Percentiles rank a stretch among this genome's conserved stretches.
Evolutionary conservation across 2,797 vertebrate species (phyloP).

Genomic region (Diplodus puntazzo): DNA sequence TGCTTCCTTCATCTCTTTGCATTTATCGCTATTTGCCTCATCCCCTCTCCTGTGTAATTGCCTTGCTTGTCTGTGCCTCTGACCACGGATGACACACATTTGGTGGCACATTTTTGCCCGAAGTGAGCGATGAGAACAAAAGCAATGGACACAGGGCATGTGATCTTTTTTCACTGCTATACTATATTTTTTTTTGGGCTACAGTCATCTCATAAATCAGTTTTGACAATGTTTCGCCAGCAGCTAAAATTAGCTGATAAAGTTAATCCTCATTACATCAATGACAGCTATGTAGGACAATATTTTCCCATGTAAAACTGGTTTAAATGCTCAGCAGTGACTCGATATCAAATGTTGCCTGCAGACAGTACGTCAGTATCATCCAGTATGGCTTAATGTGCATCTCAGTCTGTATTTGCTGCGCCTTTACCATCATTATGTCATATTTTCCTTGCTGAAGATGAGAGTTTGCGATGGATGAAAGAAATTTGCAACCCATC

Average conservation of each 20-base stretch:
- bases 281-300: conserved; percentile 55
- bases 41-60: not conserved
- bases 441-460: not conserved
- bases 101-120: not conserved
- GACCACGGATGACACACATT: conserved; percentile 32
- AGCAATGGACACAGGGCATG: not conserved
- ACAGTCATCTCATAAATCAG: conserved; percentile 53
- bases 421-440: not conserved
- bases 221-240: conserved; percentile 59
- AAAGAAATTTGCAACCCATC: conserved; percentile 10
- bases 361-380: not conserved
- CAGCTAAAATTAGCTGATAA: conserved; percentile 62
- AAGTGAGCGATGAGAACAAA: conserved; percentile 2
- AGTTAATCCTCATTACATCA: conserved; percentile 59
- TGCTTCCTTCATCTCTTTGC: conserved; percentile 20
- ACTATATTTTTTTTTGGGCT: conserved; percentile 18
- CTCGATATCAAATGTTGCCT: conserved; percentile 18
- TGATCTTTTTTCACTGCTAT: conserved; percentile 1
- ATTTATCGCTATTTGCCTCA: conserved; percentile 21
- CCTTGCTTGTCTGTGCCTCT: conserved; percentile 9
- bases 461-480: conserved; percentile 19
- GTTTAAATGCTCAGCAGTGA: conserved; percentile 32
- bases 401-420: not conserved
- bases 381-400: not conserved
- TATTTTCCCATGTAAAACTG: conserved; percentile 38